phyloP scores from a whole-genome alignment of 2,888 invertebrate species.

The Xiphydria camelus region DNA sequence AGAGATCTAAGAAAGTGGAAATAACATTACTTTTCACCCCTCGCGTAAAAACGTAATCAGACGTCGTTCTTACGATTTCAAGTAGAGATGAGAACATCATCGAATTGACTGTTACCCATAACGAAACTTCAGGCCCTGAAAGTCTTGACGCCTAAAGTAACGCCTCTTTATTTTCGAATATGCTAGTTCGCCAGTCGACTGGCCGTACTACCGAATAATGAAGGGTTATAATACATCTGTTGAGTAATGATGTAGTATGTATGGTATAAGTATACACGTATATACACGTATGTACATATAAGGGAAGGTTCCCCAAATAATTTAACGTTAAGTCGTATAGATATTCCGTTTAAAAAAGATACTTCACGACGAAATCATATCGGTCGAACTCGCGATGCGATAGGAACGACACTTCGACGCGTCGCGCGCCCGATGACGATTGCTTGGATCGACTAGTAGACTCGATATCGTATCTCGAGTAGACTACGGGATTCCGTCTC shows the following conservation, averaged over 20 bases:
- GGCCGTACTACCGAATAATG: constrained; percentile 23
- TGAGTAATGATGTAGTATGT: constrained; percentile 18
- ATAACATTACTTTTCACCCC: background rate
- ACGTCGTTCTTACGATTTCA: constrained; percentile 3
- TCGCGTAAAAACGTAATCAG: background rate
- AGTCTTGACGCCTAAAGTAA: constrained; percentile 9
- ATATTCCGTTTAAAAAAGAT: constrained; percentile 5
- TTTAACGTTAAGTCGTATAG: constrained; percentile 1
- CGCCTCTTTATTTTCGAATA: background rate
- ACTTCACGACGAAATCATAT: constrained; percentile 1
- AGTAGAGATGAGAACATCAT: constrained; percentile 11
- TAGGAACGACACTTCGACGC: too few relatives aligned
- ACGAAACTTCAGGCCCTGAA: constrained; percentile 11
- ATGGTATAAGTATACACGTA: constrained; percentile 45
- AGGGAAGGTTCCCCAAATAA: constrained; percentile 34
- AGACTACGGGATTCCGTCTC: too few relatives aligned
- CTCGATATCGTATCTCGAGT: too few relatives aligned
- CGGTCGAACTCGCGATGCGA: too few relatives aligned
- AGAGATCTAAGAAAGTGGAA: too few relatives aligned
- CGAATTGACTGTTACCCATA: constrained; percentile 8
- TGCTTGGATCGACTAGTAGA: too few relatives aligned
- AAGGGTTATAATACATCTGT: constrained; percentile 37
- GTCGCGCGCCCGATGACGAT: too few relatives aligned
- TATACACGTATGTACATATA: constrained; percentile 47
- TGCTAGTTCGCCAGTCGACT: constrained; percentile 19